These are phyloP conservation scores for Albula glossodonta DNA, from an alignment of 2,113 vertebrate species.

Conservation along the genomic window DNA sequence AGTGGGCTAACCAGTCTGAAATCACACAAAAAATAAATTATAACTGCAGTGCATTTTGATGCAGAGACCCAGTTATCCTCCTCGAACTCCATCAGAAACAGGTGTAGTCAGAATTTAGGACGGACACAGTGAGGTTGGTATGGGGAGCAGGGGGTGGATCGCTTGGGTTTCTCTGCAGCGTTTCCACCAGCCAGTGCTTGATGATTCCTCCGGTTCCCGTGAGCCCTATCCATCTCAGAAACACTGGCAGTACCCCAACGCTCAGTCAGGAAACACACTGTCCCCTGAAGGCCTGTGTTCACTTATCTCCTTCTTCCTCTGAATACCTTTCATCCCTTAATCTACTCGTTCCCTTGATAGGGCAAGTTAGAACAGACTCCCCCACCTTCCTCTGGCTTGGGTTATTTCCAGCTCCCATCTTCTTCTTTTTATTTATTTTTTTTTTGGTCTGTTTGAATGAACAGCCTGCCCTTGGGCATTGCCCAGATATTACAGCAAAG, in stretches of 20 bases:
- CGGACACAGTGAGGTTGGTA: no score
- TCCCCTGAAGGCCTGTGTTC: not conserved
- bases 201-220: not conserved
- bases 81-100: no score
- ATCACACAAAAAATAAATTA: no score
- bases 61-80: no score
- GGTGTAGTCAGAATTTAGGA: no score
- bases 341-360: not conserved
- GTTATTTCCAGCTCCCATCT: not conserved
- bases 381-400: not conserved
- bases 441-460: not conserved
- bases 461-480: not conserved
- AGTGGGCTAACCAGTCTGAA: no score
- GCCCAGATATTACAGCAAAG: not conserved
- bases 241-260: not conserved
- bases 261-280: not conserved
- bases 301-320: not conserved
- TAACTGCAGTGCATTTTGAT: no score
- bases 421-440: not conserved
- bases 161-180: not conserved
- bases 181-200: not conserved
- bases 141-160: not conserved
- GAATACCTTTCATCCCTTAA: not conserved
- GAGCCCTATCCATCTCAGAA: not conserved
- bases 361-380: not conserved